Percentiles rank a stretch among this genome's conserved stretches.
phyloP scores from a whole-genome alignment of 2,888 invertebrate species.

The Aphidius colemani region DNA sequence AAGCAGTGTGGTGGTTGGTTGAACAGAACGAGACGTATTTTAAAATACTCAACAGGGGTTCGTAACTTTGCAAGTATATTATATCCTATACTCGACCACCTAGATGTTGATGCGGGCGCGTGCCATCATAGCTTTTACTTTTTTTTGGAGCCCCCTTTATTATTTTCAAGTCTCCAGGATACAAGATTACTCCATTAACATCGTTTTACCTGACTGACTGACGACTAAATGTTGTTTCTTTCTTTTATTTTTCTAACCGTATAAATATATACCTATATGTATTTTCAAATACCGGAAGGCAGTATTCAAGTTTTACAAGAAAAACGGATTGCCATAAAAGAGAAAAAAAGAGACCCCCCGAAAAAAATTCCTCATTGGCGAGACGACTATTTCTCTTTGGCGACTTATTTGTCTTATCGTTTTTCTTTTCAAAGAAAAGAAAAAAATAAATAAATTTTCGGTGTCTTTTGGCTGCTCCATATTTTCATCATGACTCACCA shows the following conservation, averaged over 20 bases:
- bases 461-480: constrained; percentile 7
- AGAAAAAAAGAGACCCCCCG: not conserved
- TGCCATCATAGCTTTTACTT: constrained; percentile 40
- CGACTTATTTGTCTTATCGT: not conserved
- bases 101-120: constrained; percentile 51
- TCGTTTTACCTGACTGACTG: constrained; percentile 20
- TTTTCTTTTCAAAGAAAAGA: constrained; percentile 5
- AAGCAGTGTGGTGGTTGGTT: constrained; percentile 1
- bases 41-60: too few relatives aligned
- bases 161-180: constrained; percentile 21
- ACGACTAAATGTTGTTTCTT: too few relatives aligned
- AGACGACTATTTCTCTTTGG: not conserved
- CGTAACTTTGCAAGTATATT: too few relatives aligned
- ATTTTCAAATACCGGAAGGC: constrained; percentile 5
- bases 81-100: constrained; percentile 29
- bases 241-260: too few relatives aligned
- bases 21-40: too few relatives aligned
- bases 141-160: constrained; percentile 17
- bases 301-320: not conserved
- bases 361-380: not conserved
- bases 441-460: constrained; percentile 4
- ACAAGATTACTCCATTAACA: constrained; percentile 54
- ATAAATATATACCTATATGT: not conserved
- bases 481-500: constrained; percentile 17
- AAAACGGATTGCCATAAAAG: constrained; percentile 5